Evolutionary conservation across 2,797 vertebrate species (phyloP).

Genomic region (Pangasius djambal): DNA sequence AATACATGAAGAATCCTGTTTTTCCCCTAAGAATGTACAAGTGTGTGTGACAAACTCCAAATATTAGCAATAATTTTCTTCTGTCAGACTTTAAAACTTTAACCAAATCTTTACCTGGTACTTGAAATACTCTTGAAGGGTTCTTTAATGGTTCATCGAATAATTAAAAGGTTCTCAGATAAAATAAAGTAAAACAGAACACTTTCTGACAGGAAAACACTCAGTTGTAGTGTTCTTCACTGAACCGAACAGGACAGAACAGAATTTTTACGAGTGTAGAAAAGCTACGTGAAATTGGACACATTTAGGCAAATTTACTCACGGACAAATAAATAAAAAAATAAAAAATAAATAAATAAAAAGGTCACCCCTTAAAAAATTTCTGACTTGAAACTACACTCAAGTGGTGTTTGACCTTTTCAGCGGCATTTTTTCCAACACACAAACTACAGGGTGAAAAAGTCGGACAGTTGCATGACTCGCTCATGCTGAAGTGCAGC

Average conservation of each 20-base stretch:
- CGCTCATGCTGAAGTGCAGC: conserved; percentile 10
- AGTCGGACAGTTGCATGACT: not conserved
- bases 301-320: not conserved
- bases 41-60: too few relatives aligned
- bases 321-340: not conserved
- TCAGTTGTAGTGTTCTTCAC: not conserved
- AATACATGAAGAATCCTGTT: not conserved
- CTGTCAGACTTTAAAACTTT: not conserved
- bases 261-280: not conserved
- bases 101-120: not conserved
- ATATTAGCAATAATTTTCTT: not conserved
- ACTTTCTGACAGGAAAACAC: not conserved
- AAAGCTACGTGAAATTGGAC: not conserved
- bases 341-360: not conserved
- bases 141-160: not conserved
- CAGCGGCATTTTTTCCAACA: not conserved
- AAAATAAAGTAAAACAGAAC: too few relatives aligned
- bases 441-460: not conserved
- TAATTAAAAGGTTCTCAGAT: not conserved
- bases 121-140: not conserved
- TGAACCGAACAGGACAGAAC: too few relatives aligned
- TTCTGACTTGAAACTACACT: not conserved
- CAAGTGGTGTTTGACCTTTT: not conserved
- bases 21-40: not conserved
- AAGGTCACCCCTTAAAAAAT: not conserved